Base-by-base conservation (phyloP, 2,113 vertebrate genomes). In the Plecotus auritus region DNA sequence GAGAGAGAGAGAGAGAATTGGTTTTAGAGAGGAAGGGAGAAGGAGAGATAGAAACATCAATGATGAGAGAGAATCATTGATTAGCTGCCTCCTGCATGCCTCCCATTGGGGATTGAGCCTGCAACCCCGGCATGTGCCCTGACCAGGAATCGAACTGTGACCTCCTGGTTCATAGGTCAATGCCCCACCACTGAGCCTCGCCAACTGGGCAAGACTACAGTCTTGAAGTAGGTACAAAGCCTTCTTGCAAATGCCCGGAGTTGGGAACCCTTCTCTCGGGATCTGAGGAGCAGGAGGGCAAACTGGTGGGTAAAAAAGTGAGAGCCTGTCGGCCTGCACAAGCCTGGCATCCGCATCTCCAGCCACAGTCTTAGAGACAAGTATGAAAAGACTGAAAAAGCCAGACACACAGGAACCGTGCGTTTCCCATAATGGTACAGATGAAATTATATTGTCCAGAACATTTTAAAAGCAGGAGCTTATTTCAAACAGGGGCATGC, bases 391-490 rank as follows among this genome's bases (percentile, higher is more conserved):
- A 92, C 91, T 30, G 47, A 37, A 96, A 97, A 96, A 97, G 69
- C 59, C 87, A 72, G 85, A 77, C 30, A 14, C 7, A 0, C 17
- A 16, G 1, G 67, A 96, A 88, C 73, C 11, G 0, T 51, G 85
- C 61, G 85, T 78, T 73, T 88, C 77, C 82, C 93, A 83, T 85
- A 97, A 88, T 82, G 28, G 35, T 47, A 85, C 93, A 73, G 97
- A 98, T 88, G 59, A 96, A 97, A 98, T 95, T 89, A 94, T 85
- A 97, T 97, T 61, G 88, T 73, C 91, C 80, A 2, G 2, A 96
- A 98, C 97, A 74, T 96, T 94, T 95, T 81, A 45, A 35, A 97
- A 97, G 90, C 77, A 30, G 37, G 89, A 94, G 70, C 90, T 97
- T 89, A 92, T 95, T 97, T 98, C 93, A 96, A 77, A 64, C 73